Base-by-base conservation (phyloP, 2,113 vertebrate genomes). In the Barnardius zonarius region DNA sequence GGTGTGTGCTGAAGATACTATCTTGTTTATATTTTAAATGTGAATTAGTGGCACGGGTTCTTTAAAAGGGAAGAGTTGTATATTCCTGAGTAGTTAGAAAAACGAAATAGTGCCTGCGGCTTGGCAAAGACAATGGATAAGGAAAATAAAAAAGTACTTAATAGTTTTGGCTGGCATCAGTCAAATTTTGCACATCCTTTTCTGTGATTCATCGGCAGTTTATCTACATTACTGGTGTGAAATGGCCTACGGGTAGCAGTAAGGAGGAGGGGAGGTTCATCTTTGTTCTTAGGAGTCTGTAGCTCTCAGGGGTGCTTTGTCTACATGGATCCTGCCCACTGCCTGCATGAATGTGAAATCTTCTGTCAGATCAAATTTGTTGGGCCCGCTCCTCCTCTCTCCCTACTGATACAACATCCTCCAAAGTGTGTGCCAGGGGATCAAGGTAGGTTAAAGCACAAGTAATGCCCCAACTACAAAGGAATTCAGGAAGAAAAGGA, bases 291-390 rank as follows among this genome's bases (percentile, higher is more conserved):
- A 6, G 33, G 30, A 64, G 27, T 35, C 31, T 31, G 5, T 22
- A 41, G 67, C n/a, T 73, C 11, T 73, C 6, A 0, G 9, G 51
- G 23, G 9, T 80, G 86, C 86, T 92, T 97, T 94, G 91, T 95
- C 66, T 87, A 0, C 52, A 2, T 5, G 20, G 55, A 31, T 61
- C 46, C 39, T 82, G 73, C 0, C 0, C 5, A 1, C 28, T 67
- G 55, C 64, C 27, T 22, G 8, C 20, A 7, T 0, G 0, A 35
- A 35, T 13, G 20, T 43, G 74, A 31, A 39, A 10, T 70, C 30
- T 91, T 70, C 27, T 91, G 51, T 44, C 44, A 41, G n/a, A 18
- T 51, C 15, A 46, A 5, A 27, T 75, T 74, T 51, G n/a, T 9
- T 57, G 33, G 35, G 46, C 30, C 35, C 51, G 41, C 4, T n/a